Evolutionary conservation across 2,797 vertebrate species (phyloP), one percentile per base, ranked within the genome.

Genomic region (Lacerta viridis): DNA sequence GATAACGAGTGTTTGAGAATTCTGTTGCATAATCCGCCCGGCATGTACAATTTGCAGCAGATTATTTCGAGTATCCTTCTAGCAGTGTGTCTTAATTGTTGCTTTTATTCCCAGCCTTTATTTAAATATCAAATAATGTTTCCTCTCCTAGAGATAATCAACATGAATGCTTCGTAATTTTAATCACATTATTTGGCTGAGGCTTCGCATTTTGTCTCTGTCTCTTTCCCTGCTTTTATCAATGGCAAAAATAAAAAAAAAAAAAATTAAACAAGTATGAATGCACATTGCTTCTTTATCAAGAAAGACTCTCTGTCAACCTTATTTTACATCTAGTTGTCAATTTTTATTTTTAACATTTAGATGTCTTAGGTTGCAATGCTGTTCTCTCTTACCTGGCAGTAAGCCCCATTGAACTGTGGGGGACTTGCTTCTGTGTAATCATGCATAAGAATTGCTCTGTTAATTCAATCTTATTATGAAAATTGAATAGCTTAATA

Each of bases 1-100:
- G 94, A 91, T 94, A 95, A 91, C 5, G 33, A 88, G 90, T 87
- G 86, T 91, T 59, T 68, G 66, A 27, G 0, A n/a, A 43, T 86
- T 90, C 59, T 74, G 1, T 90, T 75, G 29, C 78, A 23, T 84
- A 78, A 71, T 85, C 86, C 61, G 50, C 15, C 20, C 79, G 10
- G 83, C 55, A 79, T 39, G 20, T 75, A 64, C 64, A 77, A 85
- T 78, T 83, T 72, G 72, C 39, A 78, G 64, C 83, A 83, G 72
- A 55, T 90, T 89, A 86, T 89, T 86, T 75, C 83, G 80, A 89
- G 76, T 75, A 72, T 76, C 3, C 93, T 89, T 39, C 90, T 29
- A 76, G 29, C 41, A 23, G 84, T 85, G 66, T 66, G 25, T 94
- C 95, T 95, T 93, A 88, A 59, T 92, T 90, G 91, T 80, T 87